phyloP scores from a whole-genome alignment of 2,797 vertebrate genomes.

The Chrysolophus pictus region DNA sequence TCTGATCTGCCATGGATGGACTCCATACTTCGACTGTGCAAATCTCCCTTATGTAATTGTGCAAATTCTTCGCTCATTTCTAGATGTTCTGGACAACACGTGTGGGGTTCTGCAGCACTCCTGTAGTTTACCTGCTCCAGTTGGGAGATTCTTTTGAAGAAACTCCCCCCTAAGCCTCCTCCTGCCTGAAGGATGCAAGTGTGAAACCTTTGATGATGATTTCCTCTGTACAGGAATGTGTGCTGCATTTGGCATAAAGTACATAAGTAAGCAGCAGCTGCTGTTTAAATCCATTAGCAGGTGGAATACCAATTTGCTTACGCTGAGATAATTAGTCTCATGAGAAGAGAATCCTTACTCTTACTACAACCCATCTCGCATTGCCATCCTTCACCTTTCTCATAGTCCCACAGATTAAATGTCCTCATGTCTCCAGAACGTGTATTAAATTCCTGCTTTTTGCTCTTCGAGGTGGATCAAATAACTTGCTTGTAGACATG shows the following conservation, averaged over 20 bases:
- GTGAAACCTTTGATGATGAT: not conserved
- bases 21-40: not conserved
- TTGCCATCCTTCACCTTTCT: slow-evolving; percentile 51
- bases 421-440: not conserved
- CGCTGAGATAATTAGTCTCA: not conserved
- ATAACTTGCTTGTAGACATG: slow-evolving; percentile 18
- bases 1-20: not conserved
- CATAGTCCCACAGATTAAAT: slow-evolving; percentile 24
- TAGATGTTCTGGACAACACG: not conserved
- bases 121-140: not conserved
- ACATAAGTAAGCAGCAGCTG: not conserved
- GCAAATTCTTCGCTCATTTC: not conserved
- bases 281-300: not conserved
- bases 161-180: not conserved
- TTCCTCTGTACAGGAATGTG: not conserved
- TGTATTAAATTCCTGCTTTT: slow-evolving; percentile 53
- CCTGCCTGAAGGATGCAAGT: not conserved
- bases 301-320: slow-evolving; percentile 23
- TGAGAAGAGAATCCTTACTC: not conserved
- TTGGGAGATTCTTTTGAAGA: not conserved
- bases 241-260: not conserved
- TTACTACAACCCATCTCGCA: not conserved
- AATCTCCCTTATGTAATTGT: not conserved
- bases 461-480: slow-evolving; percentile 34
- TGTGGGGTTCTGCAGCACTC: not conserved